Percentiles rank a stretch among this genome's conserved stretches.
These are phyloP conservation scores for Thelaira solivaga DNA, from an alignment of 2,888 invertebrate species.

Conservation along the genomic window DNA sequence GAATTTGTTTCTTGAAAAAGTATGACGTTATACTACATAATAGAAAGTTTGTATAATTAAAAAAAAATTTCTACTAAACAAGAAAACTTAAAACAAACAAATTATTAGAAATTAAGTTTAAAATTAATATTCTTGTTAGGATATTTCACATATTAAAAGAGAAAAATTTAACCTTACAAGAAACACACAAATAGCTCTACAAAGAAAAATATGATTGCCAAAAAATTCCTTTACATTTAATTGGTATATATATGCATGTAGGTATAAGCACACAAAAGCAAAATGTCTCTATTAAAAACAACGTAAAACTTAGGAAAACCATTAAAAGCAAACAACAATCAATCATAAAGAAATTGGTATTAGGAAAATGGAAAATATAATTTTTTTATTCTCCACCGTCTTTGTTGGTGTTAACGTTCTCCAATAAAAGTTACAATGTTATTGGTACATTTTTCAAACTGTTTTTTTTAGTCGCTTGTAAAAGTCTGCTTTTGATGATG, in stretches of 20 bases:
- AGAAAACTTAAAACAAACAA: conserved; percentile 18
- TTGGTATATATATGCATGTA: background rate
- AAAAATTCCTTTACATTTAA: conserved; percentile 14
- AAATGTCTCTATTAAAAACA: no score
- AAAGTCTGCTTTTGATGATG: conserved; percentile 18
- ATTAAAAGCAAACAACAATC: conserved; percentile 25
- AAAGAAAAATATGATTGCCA: background rate
- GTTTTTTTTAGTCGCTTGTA: conserved; percentile 17
- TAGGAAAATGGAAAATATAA: conserved; percentile 35
- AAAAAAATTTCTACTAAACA: conserved; percentile 8
- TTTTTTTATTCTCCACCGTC: conserved; percentile 20
- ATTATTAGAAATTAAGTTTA: background rate
- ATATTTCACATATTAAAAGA: background rate
- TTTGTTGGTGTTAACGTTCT: conserved; percentile 32
- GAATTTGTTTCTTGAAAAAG: conserved; percentile 18
- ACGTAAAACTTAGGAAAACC: background rate
- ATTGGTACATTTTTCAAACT: conserved; percentile 39
- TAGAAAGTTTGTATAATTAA: conserved; percentile 37
- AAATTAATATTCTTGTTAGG: background rate
- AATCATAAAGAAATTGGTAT: conserved; percentile 31
- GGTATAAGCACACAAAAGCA: no score
- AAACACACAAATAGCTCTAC: conserved; percentile 4
- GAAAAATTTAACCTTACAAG: background rate
- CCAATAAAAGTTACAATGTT: conserved; percentile 43
- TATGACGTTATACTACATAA: conserved; percentile 56